These are phyloP conservation scores for Sycophaga agraensis DNA, from an alignment of 1,140 invertebrate species.

Conservation along the genomic window DNA sequence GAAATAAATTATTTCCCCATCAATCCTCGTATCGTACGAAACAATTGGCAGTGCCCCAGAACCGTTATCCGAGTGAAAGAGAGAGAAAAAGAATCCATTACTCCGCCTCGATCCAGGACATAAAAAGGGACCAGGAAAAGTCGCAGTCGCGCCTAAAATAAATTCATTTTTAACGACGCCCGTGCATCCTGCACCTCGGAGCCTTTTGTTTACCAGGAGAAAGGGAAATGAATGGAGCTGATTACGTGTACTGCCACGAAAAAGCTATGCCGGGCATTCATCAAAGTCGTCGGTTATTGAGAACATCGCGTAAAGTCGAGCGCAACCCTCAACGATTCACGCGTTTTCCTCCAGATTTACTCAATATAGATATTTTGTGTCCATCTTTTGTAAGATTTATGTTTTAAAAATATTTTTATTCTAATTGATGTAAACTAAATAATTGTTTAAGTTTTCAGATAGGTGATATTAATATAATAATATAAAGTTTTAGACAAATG, in stretches of 20 bases:
- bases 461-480: background rate
- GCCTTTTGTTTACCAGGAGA: background rate
- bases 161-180: conserved; percentile 10
- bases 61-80: too few relatives aligned
- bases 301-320: too few relatives aligned
- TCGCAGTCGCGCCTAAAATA: background rate
- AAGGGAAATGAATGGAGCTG: conserved; percentile 13
- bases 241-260: background rate
- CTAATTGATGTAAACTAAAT: background rate
- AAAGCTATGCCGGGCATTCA: background rate
- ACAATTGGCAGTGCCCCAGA: conserved; percentile 12
- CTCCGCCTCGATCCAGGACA: background rate
- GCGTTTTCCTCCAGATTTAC: background rate
- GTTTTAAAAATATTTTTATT: background rate
- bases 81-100: conserved; percentile 1
- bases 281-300: background rate
- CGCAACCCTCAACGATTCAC: background rate
- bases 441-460: background rate
- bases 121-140: background rate
- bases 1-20: background rate
- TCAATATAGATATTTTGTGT: too few relatives aligned
- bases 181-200: background rate
- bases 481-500: too few relatives aligned
- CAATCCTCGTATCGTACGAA: background rate
- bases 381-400: too few relatives aligned